These are phyloP conservation scores for Megaceryle torquata DNA, from an alignment of 2,113 vertebrate species.

Conservation along the genomic window DNA sequence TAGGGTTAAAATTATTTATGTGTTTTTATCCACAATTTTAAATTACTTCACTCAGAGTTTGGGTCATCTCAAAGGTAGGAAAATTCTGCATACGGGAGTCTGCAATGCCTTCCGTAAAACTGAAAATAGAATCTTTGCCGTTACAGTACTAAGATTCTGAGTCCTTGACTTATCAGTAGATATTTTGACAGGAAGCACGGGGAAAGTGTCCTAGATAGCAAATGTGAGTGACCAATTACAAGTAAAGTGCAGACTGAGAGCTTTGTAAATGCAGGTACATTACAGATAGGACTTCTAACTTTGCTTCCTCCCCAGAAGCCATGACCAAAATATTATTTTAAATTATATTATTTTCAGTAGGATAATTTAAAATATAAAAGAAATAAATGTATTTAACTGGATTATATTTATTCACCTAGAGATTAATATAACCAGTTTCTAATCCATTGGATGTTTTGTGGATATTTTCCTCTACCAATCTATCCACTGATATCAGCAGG, in stretches of 20 bases:
- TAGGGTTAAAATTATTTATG: neutral
- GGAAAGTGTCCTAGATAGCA: slow-evolving; percentile 7
- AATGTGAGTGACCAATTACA: slow-evolving; percentile 26
- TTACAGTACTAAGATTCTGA: slow-evolving; percentile 13
- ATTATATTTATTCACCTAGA: neutral
- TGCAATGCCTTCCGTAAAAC: slow-evolving; percentile 25
- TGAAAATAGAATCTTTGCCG: neutral
- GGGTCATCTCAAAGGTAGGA: neutral
- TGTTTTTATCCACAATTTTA: neutral
- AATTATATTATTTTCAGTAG: neutral
- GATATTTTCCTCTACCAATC: neutral
- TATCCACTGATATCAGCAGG: neutral
- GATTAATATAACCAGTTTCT: neutral
- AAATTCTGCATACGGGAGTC: slow-evolving; percentile 1
- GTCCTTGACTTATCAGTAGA: slow-evolving; percentile 8
- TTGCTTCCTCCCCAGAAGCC: neutral
- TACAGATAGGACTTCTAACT: neutral
- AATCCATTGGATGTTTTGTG: neutral
- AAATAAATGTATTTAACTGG: neutral
- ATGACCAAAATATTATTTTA: neutral
- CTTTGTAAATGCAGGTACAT: slow-evolving; percentile 40
- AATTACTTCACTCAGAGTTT: neutral
- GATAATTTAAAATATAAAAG: neutral
- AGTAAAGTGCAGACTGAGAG: slow-evolving; percentile 34
- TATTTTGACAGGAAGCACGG: slow-evolving; percentile 14